Evolutionary conservation across 1,140 invertebrate species (phyloP), one percentile per base, ranked within the genome.

Genomic region (Chironomus tepperi): DNA sequence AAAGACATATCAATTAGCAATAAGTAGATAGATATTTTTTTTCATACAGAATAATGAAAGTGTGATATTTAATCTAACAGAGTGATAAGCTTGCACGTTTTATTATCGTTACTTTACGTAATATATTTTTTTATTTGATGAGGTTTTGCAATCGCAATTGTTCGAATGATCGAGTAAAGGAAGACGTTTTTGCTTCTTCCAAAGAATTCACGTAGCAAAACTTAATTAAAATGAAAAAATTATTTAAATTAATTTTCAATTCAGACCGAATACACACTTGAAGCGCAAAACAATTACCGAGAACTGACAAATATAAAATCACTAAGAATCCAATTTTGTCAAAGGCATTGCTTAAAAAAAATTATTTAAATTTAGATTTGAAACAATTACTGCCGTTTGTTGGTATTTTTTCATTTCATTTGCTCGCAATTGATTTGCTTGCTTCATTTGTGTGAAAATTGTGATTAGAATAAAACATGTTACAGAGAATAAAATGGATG

Each of bases 381-480:
- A 57, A 57, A 34, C 24, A 34, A 34, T 34, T 34, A n/a, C n/a
- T n/a, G 24, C 24, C 5, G 24, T 34, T 34, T 34, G 24, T 34
- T 34, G 24, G 24, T 34, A 34, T 34, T 34, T 34, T 34, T 34
- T 34, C 24, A 34, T 34, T 34, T 34, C n/a, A 57, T n/a, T 57
- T 15, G 10, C 8, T 57, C 12, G 47, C 47, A 57, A 57, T 12
- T 57, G 47, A 57, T 57, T 57, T 34, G 24, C 24, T 57, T 57
- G 8, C n/a, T 57, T 57, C 47, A n/a, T 57, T 57, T n/a, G 47
- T 57, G 47, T 57, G n/a, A 57, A 57, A 57, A n/a, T 57, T 57
- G 47, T 57, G 47, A 57, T 57, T 57, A 57, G 47, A 57, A 57
- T 57, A n/a, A 57, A 57, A 57, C 47, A 57, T 57, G 9, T 47